Evolutionary conservation across 2,797 vertebrate species (phyloP), one percentile per base, ranked within the genome.

Genomic region (Brachymystax lenok): DNA sequence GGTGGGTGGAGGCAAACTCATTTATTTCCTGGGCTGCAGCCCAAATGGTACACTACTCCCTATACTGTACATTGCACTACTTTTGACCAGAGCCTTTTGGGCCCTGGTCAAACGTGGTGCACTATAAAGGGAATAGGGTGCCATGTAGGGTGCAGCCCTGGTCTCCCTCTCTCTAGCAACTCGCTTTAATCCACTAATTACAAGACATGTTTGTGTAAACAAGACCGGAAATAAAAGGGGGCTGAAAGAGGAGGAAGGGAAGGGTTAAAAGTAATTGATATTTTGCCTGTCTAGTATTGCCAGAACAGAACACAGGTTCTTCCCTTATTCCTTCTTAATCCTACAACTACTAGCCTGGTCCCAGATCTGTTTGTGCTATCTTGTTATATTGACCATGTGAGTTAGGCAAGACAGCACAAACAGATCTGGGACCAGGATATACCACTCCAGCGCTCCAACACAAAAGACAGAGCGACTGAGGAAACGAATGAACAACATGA

Each of bases 401-500:
- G 56, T 59, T 16, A n/a, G n/a, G 19, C 6, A 63, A 63, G 12
- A 63, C 21, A 63, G 59, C 59, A 63, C 21, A 27, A 63, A 63
- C 59, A 63, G 59, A 63, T 12, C 7, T 3, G 59, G 59, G 8
- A 63, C 59, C 24, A 24, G 21, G 59, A 21, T 63, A 13, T 12
- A 63, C 71, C 35, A 4, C 14, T 24, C n/a, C 40, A 69, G 46
- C 66, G 46, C 40, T 54, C 8, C 35, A 24, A 63, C 56, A 54
- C 19, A 61, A 61, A 30, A 46, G 67, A 74, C 70, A 75, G 69
- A 69, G 54, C 69, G 71, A 50, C 5, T 8, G 24, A 14, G 16
- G 67, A 76, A 87, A 78, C 80, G 79, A 87, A 90, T 86, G 82
- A 83, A 84, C 77, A 79, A 16, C 78, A 77, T 80, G 81, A 82